A percentile compares a stretch with the other conserved stretches of the same genome.
Conservation (phyloP, 2,888 invertebrate species). For the Halocaridina rubra region DNA sequence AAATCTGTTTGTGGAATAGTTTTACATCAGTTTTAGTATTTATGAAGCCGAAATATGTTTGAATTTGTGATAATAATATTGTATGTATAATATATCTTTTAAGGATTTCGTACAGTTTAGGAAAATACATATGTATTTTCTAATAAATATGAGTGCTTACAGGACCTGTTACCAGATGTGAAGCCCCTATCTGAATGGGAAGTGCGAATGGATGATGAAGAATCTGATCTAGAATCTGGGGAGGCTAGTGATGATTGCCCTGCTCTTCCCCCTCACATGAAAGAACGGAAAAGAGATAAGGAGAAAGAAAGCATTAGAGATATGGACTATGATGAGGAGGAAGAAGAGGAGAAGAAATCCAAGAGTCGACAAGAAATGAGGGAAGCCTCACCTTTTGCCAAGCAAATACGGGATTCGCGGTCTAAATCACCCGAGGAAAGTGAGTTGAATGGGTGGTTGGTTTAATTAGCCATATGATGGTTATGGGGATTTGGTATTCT, state of each 20-base stretch:
- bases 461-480: too few relatives aligned
- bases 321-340: constrained; percentile 16
- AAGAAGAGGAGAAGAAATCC: background rate
- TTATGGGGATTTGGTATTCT: too few relatives aligned
- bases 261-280: constrained; percentile 19
- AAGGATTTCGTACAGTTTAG: too few relatives aligned
- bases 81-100: too few relatives aligned
- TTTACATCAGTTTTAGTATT: too few relatives aligned
- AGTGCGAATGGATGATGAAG: constrained; percentile 48
- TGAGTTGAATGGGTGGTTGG: background rate
- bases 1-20: too few relatives aligned
- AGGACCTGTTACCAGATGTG: constrained; percentile 57
- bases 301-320: background rate
- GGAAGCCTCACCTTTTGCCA: constrained; percentile 34
- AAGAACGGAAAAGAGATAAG: background rate
- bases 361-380: constrained; percentile 33
- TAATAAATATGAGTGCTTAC: too few relatives aligned
- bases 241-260: constrained; percentile 52
- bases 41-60: too few relatives aligned
- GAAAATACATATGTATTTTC: too few relatives aligned
- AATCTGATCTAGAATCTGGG: constrained; percentile 37
- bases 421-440: constrained; percentile 43
- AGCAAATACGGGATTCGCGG: constrained; percentile 19
- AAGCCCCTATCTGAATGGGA: constrained; percentile 56
- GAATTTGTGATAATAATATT: too few relatives aligned